Base-by-base conservation (phyloP, 2,113 vertebrate species). In the Carettochelys insculpta region DNA sequence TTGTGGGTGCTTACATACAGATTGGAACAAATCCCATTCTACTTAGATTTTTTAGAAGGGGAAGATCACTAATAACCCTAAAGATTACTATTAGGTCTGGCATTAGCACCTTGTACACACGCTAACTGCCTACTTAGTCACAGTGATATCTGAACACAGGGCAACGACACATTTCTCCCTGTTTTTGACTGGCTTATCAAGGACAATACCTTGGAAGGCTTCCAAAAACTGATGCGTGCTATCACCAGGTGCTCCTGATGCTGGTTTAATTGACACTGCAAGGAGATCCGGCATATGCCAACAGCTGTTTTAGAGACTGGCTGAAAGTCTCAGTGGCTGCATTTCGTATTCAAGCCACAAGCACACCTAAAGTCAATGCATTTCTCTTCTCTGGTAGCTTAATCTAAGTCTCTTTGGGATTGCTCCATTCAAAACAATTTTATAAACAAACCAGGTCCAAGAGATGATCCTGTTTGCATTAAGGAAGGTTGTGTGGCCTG, bases 181-280 rank as follows among this genome's bases (percentile, higher is more conserved):
- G 79, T 22, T 41, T 50, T 65, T 92, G 71, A 50, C 50, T 77
- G 82, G 77, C 71, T 84, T 8, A 50, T 82, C 75, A 90, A 82
- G 79, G 87, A 77, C 54, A 68, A 27, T 79, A 43, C n/a, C n/a
- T 11, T 91, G 88, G 84, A 88, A 88, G 11, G 10, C n/a, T 13
- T 90, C 56, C 91, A 94, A 68, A 53, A 52, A 53, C 86, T 84
- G 78, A 29, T 71, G 45, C 48, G 61, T 68, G n/a, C 77, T 80
- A 12, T 47, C 65, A 48, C 27, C 22, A 54, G 73, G 88, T 25
- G 5, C 79, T 38, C 3, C 50, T 95, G 65, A 71, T 19, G 51
- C 82, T 80, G 47, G 43, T 82, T 83, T 52, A n/a, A 31, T 6
- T 68, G 50, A 34, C 47, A 3, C 20, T 89, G 6, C 22, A 34